Evolutionary conservation across 2,797 vertebrate species (phyloP), one percentile per base, ranked within the genome.

Genomic region (Melanotaenia pygmaea): DNA sequence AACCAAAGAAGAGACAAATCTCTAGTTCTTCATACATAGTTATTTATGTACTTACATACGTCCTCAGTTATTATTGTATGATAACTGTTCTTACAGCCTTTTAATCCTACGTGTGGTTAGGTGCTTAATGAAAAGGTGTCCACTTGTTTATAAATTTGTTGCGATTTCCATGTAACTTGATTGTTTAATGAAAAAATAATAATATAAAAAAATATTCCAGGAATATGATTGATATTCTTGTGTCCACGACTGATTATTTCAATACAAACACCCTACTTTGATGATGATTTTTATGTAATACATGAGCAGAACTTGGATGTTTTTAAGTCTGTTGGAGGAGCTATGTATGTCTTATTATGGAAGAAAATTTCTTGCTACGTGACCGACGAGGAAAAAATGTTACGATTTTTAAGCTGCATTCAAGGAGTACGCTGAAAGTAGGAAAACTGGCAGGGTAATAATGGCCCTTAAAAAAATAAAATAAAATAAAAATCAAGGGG

Each of bases 341-440:
- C 32, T 34, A 8, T 37, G 35, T 8, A 37, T 37, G 35, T 10
- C 32, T 34, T 37, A 37, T 37, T 37, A 37, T 20, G 6, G 4
- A 45, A 20, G 16, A 64, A 13, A 47, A 50, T 35, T 54, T 24
- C 11, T n/a, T 8, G 12, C 22, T 64, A 77, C 75, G 69, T 69
- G 67, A 63, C 59, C 0, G 1, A 66, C 63, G 61, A 69, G 51
- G 10, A 10, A 40, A 5, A 65, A 72, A 54, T 26, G 35, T 30
- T 38, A 16, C 47, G 51, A 57, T 64, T 40, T 32, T 38, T 8
- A 0, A 30, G 62, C 24, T 72, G 73, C 62, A 6, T 79, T 82
- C 47, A 51, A 0, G 3, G 68, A 32, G 47, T 47, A 24, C 6
- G 35, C 4, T 32, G 40, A 61, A 56, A 43, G 6, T 28, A 12